A percentile compares a stretch with the other conserved stretches of the same genome.
phyloP scores from a whole-genome alignment of 2,888 invertebrate species.

The Disparrhopalites patrizii region DNA sequence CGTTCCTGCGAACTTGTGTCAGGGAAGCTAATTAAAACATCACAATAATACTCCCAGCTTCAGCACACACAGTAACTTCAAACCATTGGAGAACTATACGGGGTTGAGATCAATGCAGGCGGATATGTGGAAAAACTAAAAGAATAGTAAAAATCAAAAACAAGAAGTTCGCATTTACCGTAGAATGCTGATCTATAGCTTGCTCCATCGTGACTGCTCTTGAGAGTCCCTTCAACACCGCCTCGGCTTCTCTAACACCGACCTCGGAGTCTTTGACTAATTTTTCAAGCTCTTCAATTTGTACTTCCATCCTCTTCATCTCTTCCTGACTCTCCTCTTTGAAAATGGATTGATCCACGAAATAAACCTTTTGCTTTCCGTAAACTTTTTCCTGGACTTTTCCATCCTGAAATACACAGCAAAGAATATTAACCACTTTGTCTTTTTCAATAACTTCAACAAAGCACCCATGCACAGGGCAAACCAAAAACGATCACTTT shows the following conservation, averaged over 20 bases:
- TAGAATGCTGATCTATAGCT: constrained; percentile 54
- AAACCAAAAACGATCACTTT: no score
- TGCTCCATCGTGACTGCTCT: constrained; percentile 60
- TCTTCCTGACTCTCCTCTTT: constrained; percentile 51
- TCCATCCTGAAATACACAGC: constrained; percentile 56
- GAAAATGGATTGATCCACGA: constrained; percentile 62
- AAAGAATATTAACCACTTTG: no score
- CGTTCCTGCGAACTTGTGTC: no score
- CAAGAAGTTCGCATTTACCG: constrained; percentile 38
- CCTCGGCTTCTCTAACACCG: constrained; percentile 52
- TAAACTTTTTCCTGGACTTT: constrained; percentile 69
- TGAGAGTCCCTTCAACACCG: constrained; percentile 53
- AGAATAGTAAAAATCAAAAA: background rate
- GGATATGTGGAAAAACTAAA: no score
- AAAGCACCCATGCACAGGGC: no score
- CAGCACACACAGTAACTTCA: no score
- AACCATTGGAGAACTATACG: no score
- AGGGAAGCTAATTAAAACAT: no score
- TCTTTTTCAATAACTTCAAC: no score
- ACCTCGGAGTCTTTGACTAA: constrained; percentile 51
- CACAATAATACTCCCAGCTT: no score
- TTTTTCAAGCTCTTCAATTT: constrained; percentile 51
- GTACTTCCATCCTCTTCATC: constrained; percentile 58
- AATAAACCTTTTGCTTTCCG: constrained; percentile 88
- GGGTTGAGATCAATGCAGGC: no score